A percentile compares a stretch with the other conserved stretches of the same genome.
These are phyloP conservation scores for Sebastes hubbsi DNA, from an alignment of 2,797 vertebrate genomes.

Conservation along the genomic window DNA sequence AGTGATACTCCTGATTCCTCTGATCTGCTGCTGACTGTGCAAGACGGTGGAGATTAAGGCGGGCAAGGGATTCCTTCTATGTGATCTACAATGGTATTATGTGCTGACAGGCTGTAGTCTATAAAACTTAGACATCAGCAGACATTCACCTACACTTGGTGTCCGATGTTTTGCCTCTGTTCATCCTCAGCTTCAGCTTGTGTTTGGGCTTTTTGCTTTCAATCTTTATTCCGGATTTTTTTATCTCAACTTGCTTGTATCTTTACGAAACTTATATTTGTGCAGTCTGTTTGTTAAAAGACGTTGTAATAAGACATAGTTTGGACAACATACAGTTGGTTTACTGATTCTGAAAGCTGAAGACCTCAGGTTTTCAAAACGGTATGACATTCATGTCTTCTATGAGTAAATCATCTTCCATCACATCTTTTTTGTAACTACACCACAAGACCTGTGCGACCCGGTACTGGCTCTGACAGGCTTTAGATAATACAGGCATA, in stretches of 20 bases:
- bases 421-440: too few species aligned
- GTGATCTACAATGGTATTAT: slow-evolving; percentile 17
- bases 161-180: not conserved
- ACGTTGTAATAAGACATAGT: too few species aligned
- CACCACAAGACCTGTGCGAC: too few species aligned
- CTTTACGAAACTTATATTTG: not conserved
- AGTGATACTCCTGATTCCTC: slow-evolving; percentile 10
- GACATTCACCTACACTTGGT: not conserved
- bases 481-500: not conserved
- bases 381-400: too few species aligned
- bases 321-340: too few species aligned
- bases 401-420: too few species aligned
- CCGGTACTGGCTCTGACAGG: too few species aligned
- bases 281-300: rapidly evolving
- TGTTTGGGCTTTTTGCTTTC: not conserved
- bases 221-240: too few species aligned
- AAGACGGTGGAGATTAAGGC: slow-evolving; percentile 31
- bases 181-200: not conserved
- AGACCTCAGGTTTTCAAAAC: too few species aligned
- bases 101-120: not conserved
- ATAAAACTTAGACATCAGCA: not conserved
- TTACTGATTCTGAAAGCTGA: too few species aligned
- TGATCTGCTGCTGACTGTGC: slow-evolving; percentile 42
- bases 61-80: slow-evolving; percentile 18
- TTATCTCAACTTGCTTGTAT: rapidly evolving